Evolutionary conservation across 2,113 vertebrate species (phyloP), one percentile per base, ranked within the genome.

Genomic region (Cranoglanis bouderius): DNA sequence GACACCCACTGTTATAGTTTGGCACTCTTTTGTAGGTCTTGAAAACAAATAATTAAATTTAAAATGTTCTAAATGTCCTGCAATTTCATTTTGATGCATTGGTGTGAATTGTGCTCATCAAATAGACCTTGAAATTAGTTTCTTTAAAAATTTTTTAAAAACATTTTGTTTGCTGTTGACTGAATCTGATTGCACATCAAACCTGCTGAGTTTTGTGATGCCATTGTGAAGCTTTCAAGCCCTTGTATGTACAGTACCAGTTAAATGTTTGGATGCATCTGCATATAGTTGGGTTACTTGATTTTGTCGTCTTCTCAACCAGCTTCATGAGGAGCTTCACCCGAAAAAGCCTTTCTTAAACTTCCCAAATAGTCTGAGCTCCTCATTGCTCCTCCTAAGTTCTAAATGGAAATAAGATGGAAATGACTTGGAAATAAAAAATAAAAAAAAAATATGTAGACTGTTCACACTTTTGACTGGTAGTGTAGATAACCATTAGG

Each of bases 401-500:
- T 19, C n/a, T 9, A 35, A 80, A n/a, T 1, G 16, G 16, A 81
- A 82, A 57, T 57, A 35, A 19, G 7, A 35, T 24, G 6, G 21
- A 81, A 81, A 81, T 80, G 14, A 57, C n/a, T 53, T 18, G 32
- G n/a, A 19, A 43, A 75, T n/a, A 2, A 43, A 2, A 49, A 1
- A 49, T 9, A 49, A 21, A 38, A 70, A 40, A 49, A 12, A 49
- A 29, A 6, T n/a, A 19, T 80, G 18, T 55, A 55, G 8, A 55
- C 51, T 32, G 14, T 80, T 82, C 78, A 57, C 35, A 21, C 51
- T 38, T 82, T 57, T 35, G 51, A 82, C 51, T 57, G 51, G 53
- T 57, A 92, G 92, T 94, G 92, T 95, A 97, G 95, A 95, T 95
- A 96, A 95, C 95, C 96, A 95, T 96, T 96, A 94, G 97, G 97